phyloP scores from a whole-genome alignment of 1,140 invertebrate species.

The Leguminivora glycinivorella region DNA sequence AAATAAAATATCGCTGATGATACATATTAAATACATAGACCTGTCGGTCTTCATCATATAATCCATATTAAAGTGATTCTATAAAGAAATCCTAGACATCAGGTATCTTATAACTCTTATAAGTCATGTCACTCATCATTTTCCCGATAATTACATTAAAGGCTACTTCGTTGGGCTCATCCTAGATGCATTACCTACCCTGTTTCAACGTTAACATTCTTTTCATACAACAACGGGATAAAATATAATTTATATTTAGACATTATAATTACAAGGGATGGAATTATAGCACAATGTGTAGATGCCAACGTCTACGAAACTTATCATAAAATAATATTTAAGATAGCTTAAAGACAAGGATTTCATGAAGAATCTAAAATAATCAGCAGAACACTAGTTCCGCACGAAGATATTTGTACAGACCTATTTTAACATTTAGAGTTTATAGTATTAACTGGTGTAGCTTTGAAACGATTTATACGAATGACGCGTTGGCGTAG shows the following conservation, averaged over 20 bases:
- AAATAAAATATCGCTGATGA: neutral
- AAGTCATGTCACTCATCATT: neutral
- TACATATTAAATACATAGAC: neutral
- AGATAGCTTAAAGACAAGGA: slow-evolving; percentile 2
- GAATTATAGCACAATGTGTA: slow-evolving; percentile 45
- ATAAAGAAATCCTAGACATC: neutral
- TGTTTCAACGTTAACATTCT: slow-evolving; percentile 51
- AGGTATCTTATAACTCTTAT: neutral
- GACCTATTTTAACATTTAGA: slow-evolving; percentile 21
- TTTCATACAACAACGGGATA: slow-evolving; percentile 35
- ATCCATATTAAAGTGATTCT: neutral
- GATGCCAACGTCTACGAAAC: slow-evolving; percentile 31
- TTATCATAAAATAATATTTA: slow-evolving; percentile 18
- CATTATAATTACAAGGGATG: slow-evolving; percentile 43
- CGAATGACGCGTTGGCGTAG: neutral
- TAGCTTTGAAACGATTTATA: slow-evolving; percentile 4
- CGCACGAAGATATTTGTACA: slow-evolving; percentile 14
- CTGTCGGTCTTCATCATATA: neutral
- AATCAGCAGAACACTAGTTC: slow-evolving; percentile 14
- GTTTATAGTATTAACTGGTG: slow-evolving; percentile 18
- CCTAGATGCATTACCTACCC: slow-evolving; percentile 56
- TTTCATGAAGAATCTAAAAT: neutral
- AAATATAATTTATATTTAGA: slow-evolving; percentile 40
- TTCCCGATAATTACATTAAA: slow-evolving; percentile 31
- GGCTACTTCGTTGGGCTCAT: slow-evolving; percentile 58